phyloP scores from a whole-genome alignment of 1,140 invertebrate genomes.

The Drosophila ercepeae region DNA sequence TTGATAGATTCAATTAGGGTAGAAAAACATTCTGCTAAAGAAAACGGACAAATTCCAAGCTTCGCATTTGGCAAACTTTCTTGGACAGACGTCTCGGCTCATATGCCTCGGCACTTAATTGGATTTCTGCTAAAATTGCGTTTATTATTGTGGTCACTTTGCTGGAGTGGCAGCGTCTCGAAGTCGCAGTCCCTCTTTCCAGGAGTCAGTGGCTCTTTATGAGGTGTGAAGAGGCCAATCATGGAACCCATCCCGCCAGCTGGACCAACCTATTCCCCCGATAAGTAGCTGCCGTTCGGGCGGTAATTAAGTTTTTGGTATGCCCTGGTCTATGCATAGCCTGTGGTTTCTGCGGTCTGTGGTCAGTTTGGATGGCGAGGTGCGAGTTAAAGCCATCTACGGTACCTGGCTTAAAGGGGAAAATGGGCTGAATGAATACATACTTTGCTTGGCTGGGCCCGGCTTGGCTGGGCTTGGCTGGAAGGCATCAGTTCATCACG shows the following conservation, averaged over 20 bases:
- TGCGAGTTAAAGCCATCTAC: constrained; percentile 25
- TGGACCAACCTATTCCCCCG: constrained; percentile 3
- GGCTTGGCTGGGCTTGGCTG: background rate
- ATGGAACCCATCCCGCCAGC: constrained; percentile 16
- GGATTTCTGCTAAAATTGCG: constrained; percentile 80
- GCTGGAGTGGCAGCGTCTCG: constrained; percentile 4
- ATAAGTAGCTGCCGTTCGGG: constrained; percentile 59
- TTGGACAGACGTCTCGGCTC: constrained; percentile 44
- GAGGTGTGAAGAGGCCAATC: constrained; percentile 75
- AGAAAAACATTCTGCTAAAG: background rate
- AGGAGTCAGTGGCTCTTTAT: constrained; percentile 52
- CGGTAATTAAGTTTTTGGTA: constrained; percentile 76
- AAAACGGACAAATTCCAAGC: background rate
- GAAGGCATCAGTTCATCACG: constrained; percentile 18
- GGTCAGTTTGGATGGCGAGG: constrained; percentile 18
- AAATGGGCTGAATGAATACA: background rate
- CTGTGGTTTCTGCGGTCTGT: constrained; percentile 57
- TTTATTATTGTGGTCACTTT: constrained; percentile 73
- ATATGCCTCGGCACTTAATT: constrained; percentile 71
- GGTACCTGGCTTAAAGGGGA: constrained; percentile 42
- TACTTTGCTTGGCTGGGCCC: background rate
- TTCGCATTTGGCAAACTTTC: constrained; percentile 44
- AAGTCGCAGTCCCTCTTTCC: background rate
- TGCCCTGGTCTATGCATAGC: constrained; percentile 38
- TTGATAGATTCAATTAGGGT: background rate